Conservation (phyloP, 1,140 invertebrate species). For the Drosophila triauraria region DNA sequence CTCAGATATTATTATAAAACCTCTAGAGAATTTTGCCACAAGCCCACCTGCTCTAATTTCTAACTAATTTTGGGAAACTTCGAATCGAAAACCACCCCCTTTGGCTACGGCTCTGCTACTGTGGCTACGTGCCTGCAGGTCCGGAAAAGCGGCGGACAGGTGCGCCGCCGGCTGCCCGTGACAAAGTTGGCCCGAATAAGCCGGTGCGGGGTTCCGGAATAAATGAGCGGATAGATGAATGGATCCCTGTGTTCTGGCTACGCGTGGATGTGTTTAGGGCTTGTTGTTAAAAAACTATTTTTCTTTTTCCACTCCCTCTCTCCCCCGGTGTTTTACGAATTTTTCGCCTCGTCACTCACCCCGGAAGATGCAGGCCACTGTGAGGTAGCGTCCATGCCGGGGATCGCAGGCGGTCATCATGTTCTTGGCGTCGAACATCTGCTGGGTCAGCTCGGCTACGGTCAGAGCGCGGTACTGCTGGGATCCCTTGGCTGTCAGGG, state of each 20-base stretch:
- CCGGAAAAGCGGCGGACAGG: conserved; percentile 34
- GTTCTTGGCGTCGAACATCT: conserved; percentile 96
- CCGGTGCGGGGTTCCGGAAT: conserved; percentile 38
- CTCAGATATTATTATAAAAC: no score
- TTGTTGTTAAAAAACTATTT: conserved; percentile 82
- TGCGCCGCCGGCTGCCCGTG: conserved; percentile 63
- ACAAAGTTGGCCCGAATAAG: conserved; percentile 72
- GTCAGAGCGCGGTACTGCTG: conserved; percentile 94
- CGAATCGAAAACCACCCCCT: neutral
- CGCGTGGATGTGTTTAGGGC: conserved; percentile 58
- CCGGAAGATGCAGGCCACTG: conserved; percentile 97
- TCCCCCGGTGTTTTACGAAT: neutral
- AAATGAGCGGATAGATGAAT: conserved; percentile 53
- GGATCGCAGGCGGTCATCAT: conserved; percentile 99
- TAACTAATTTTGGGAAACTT: neutral
- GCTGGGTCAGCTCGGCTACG: conserved; percentile 95
- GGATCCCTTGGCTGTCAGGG: conserved; percentile 94
- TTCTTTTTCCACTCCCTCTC: conserved; percentile 40
- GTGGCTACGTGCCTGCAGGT: conserved; percentile 58
- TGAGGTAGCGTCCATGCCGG: conserved; percentile 96
- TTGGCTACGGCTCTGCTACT: neutral
- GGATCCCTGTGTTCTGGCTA: conserved; percentile 32
- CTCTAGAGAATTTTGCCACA: neutral
- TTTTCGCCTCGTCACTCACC: conserved; percentile 86
- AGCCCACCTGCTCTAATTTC: neutral